Percentiles rank a stretch among this genome's conserved stretches.
These are phyloP conservation scores for Strongylocentrotus purpuratus DNA, from an alignment of 35 echinoderm and acorn worm genomes.

Conservation along the genomic window DNA sequence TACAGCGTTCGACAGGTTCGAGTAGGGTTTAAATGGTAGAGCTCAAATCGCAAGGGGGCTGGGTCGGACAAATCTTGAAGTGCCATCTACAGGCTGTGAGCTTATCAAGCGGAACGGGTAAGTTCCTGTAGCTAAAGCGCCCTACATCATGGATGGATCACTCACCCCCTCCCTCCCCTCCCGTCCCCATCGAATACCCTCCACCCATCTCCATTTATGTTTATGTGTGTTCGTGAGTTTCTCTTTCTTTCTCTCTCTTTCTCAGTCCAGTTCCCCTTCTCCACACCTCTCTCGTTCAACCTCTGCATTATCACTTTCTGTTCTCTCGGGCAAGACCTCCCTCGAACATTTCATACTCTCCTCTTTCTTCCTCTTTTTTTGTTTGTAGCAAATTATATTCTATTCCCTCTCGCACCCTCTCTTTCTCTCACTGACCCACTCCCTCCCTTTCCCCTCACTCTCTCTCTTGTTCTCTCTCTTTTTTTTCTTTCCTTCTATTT, in stretches of 20 bases:
- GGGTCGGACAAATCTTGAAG: background rate
- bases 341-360: too few relatives aligned
- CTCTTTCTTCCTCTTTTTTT: too few relatives aligned
- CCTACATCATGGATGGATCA: background rate
- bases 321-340: too few relatives aligned
- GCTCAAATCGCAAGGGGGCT: background rate
- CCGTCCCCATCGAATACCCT: background rate
- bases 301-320: too few relatives aligned
- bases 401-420: background rate
- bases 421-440: background rate
- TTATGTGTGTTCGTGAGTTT: too few relatives aligned
- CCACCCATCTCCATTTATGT: background rate
- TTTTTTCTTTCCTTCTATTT: too few relatives aligned
- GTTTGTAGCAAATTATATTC: background rate
- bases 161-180: background rate
- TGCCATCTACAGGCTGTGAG: background rate
- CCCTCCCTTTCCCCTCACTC: background rate
- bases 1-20: background rate
- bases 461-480: background rate
- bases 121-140: background rate
- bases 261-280: too few relatives aligned
- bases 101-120: conserved; percentile 8
- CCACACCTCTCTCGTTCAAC: too few relatives aligned
- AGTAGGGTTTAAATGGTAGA: background rate
- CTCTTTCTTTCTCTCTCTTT: too few relatives aligned